phyloP scores from a whole-genome alignment of 2,888 invertebrate species.

The Iphiclides podalirius region DNA sequence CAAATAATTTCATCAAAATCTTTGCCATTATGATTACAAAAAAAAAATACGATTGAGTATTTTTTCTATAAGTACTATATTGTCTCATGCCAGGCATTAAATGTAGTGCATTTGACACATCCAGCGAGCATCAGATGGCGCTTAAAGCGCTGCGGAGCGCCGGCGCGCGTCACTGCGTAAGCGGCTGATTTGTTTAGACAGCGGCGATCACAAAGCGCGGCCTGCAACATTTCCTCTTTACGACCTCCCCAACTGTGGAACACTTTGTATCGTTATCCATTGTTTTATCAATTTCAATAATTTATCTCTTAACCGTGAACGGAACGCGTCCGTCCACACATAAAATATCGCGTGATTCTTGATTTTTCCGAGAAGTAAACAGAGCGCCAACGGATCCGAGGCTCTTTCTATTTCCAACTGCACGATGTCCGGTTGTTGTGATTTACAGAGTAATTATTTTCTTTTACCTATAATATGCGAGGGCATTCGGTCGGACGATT shows the following conservation, averaged over 20 bases:
- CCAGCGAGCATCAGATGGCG: conserved; percentile 24
- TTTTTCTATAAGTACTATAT: no score
- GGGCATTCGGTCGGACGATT: neutral
- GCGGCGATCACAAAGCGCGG: conserved; percentile 71
- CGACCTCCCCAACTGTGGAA: conserved; percentile 72
- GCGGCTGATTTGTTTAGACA: conserved; percentile 67
- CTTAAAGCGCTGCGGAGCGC: conserved; percentile 36
- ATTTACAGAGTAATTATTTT: conserved; percentile 22
- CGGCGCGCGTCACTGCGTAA: conserved; percentile 34
- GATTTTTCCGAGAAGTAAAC: conserved; percentile 51
- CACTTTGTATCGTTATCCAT: conserved; percentile 70
- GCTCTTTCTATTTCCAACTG: conserved; percentile 34
- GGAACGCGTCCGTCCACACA: conserved; percentile 64
- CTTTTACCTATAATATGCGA: conserved; percentile 15
- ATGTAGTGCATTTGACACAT: conserved; percentile 13
- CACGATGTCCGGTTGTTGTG: conserved; percentile 17
- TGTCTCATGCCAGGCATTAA: neutral
- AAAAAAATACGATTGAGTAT: no score
- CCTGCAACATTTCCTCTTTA: conserved; percentile 74
- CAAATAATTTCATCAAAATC: no score
- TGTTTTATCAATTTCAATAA: conserved; percentile 79
- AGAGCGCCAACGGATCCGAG: conserved; percentile 25
- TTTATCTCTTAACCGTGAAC: conserved; percentile 67
- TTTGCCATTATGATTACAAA: no score
- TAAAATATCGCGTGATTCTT: conserved; percentile 55